Conservation (phyloP, 2,888 invertebrate genomes). For the Ophion ellenae region DNA sequence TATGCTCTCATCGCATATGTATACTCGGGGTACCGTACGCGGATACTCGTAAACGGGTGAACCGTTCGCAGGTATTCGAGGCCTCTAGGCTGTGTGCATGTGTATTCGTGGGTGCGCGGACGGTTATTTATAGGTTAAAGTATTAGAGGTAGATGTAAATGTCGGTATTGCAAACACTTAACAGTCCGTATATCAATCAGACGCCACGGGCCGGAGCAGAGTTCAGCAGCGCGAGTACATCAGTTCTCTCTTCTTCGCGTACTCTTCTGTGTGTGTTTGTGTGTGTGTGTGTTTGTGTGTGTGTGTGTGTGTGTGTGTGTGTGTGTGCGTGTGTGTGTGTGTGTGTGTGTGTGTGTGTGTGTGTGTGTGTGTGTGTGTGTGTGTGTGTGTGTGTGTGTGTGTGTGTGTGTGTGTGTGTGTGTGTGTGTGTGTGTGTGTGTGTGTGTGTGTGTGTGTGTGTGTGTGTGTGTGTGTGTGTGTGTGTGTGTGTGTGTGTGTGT, state of each 20-base stretch:
- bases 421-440: background rate
- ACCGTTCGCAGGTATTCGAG: constrained; percentile 49
- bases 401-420: background rate
- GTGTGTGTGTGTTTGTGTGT: background rate
- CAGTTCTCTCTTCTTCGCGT: constrained; percentile 36
- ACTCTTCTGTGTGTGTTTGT: background rate
- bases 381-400: background rate
- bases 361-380: background rate
- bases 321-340: background rate
- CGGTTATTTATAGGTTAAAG: constrained; percentile 82
- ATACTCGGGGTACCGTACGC: background rate
- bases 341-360: background rate
- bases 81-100: constrained; percentile 69
- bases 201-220: constrained; percentile 73
- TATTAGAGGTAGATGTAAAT: constrained; percentile 83
- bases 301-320: background rate
- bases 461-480: background rate
- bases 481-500: background rate
- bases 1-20: constrained; percentile 3
- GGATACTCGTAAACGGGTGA: constrained; percentile 29
- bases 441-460: background rate
- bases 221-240: constrained; percentile 47
- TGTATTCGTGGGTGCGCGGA: constrained; percentile 70
- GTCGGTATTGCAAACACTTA: constrained; percentile 83
- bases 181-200: constrained; percentile 84